phyloP scores from a whole-genome alignment of 2,113 vertebrate species.

The Tapirus terrestris region DNA sequence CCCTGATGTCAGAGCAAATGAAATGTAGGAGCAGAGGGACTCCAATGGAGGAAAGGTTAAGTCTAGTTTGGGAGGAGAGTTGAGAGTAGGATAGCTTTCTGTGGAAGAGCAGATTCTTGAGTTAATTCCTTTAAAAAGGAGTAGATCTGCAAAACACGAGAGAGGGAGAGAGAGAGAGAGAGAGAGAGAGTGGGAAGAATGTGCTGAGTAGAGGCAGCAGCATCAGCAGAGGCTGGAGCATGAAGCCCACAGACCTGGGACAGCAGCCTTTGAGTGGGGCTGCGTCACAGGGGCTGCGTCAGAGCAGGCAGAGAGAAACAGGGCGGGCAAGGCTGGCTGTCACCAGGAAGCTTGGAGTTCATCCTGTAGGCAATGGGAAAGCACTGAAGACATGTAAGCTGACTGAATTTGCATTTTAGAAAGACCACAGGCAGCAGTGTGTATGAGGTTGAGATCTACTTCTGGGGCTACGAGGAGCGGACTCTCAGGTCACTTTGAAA shows the following conservation, averaged over 20 bases:
- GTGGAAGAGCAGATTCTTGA: not conserved
- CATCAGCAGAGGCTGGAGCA: fast-evolving
- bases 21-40: not conserved
- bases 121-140: not conserved
- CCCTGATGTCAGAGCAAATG: not conserved
- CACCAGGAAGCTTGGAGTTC: not conserved
- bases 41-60: not conserved
- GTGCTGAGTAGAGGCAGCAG: fast-evolving
- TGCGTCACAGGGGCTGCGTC: fast-evolving
- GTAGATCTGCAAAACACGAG: not conserved
- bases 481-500: not conserved
- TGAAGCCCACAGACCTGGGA: fast-evolving
- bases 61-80: too few species aligned
- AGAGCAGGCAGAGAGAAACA: fast-evolving
- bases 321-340: not conserved
- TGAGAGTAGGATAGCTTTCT: not conserved
- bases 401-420: not conserved
- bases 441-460: too few species aligned
- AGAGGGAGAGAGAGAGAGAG: not conserved
- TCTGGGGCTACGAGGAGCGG: not conserved
- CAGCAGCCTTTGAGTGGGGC: fast-evolving
- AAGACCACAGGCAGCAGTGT: too few species aligned
- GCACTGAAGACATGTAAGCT: not conserved
- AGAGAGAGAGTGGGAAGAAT: not conserved
- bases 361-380: fast-evolving